Conservation (phyloP, 2,888 invertebrate species). For the Rotaria sp. region DNA sequence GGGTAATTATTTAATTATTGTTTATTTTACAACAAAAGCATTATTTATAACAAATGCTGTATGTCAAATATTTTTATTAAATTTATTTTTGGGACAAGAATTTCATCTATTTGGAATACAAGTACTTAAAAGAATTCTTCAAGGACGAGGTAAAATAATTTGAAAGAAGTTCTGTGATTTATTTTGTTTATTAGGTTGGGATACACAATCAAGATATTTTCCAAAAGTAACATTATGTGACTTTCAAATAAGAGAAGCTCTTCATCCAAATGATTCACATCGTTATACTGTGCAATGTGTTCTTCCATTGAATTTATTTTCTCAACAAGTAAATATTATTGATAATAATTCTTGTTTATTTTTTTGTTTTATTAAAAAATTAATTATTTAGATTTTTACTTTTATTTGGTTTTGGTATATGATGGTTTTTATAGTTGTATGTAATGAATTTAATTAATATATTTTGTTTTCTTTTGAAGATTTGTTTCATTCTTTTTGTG, state of each 20-base stretch:
- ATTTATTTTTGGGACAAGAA: conserved; percentile 40
- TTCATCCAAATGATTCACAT: conserved; percentile 38
- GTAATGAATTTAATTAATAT: not conserved
- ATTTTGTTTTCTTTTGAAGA: too few species aligned
- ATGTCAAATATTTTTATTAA: conserved; percentile 37
- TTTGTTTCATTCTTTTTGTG: not conserved
- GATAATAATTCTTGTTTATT: too few species aligned
- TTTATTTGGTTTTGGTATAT: conserved; percentile 41
- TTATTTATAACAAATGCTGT: conserved; percentile 37
- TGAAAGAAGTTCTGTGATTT: not conserved
- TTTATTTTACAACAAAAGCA: conserved; percentile 39
- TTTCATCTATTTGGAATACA: conserved; percentile 41
- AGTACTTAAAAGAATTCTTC: conserved; percentile 35
- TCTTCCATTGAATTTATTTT: conserved; percentile 42
- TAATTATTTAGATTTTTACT: conserved; percentile 31
- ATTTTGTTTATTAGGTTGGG: conserved; percentile 30
- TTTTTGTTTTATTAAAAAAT: not conserved
- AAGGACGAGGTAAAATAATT: conserved; percentile 30
- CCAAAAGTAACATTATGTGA: conserved; percentile 41
- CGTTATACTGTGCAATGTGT: conserved; percentile 43
- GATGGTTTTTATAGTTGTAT: conserved; percentile 32
- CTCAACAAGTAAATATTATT: conserved; percentile 33
- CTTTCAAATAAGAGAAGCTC: conserved; percentile 38
- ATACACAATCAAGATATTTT: conserved; percentile 37
- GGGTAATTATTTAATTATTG: conserved; percentile 41